Conservation (phyloP, 2,797 vertebrate genomes). For the Graptemys geographica region DNA sequence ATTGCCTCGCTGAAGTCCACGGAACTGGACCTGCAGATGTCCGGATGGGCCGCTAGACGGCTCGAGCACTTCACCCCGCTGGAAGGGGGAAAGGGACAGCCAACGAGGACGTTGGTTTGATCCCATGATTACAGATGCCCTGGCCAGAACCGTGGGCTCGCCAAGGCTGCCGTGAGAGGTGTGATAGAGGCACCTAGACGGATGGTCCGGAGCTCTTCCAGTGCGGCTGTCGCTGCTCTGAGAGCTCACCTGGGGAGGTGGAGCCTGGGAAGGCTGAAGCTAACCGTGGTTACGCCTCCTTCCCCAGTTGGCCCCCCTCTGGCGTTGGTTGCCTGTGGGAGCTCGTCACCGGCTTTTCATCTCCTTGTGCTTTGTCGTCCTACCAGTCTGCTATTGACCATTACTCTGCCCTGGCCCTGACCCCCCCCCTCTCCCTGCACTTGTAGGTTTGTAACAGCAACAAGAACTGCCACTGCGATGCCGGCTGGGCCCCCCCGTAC, state of each 20-base stretch:
- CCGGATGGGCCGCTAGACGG: neutral
- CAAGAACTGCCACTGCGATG: slow-evolving; percentile 91
- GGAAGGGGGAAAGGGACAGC: neutral
- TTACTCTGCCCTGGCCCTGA: neutral
- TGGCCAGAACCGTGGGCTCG: no score
- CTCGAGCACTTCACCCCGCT: rapidly evolving
- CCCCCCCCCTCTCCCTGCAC: neutral
- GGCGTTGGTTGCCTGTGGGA: neutral
- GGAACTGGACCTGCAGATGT: neutral
- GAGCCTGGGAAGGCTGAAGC: neutral
- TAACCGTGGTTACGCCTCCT: neutral
- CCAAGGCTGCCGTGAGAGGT: neutral
- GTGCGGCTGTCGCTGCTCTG: neutral
- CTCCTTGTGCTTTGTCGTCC: neutral
- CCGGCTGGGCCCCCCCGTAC: slow-evolving; percentile 91
- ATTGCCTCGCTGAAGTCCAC: neutral
- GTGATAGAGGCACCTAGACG: no score
- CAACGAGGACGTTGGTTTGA: no score
- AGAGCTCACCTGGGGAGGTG: neutral
- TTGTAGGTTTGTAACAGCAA: slow-evolving; percentile 96
- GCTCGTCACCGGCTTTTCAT: neutral
- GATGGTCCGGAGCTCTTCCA: neutral
- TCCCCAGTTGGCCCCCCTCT: neutral
- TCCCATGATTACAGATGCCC: no score
- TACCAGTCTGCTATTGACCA: neutral